Base-by-base conservation (phyloP, 2,888 invertebrate genomes). In the Pristionchus maxplancki region DNA sequence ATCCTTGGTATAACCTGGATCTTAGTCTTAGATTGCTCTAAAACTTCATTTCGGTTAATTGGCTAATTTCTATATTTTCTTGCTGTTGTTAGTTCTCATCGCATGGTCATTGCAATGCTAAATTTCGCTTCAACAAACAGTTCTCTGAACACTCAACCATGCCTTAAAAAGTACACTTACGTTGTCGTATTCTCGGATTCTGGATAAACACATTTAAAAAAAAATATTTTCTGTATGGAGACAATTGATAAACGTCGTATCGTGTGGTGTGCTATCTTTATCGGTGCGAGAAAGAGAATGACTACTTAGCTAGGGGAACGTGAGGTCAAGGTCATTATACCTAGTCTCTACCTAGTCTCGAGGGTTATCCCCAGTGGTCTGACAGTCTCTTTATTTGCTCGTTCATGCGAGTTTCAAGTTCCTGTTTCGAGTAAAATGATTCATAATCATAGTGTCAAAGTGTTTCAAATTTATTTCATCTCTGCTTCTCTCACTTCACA, bases 101-200 rank as follows among this genome's bases (percentile, higher is more conserved):
- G 40, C 40, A 44, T 28, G 44, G 78, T 78, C 78, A 78, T 78
- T 34, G 3, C 44, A 44, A 34, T 44, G 8, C 37, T 6, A 34
- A 44, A 78, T 48, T 48, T 78, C 40, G 44, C 78, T 78, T 78
- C 78, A n/a, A n/a, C 37, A 28, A 28, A 48, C 48, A 24, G 37
- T 44, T 34, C 24, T 28, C 11, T 78, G 78, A 78, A 48, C 44
- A n/a, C 44, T 13, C 24, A 78, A 67, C 31, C 40, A 78, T 48
- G 78, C 78, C 78, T 78, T 78, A 78, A 48, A 40, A 24, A n/a
- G 44, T 28, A 31, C 40, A 40, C 37, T 44, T 31, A 78, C 78
- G 78, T 78, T 78, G 78, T 78, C 78, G n/a, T 78, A 78, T 28
- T 44, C 78, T 78, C 78, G 28, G 44, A 78, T n/a, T 78, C 28